Conservation (phyloP, 2,797 vertebrate species). For the Pantherophis alleghaniensis region DNA sequence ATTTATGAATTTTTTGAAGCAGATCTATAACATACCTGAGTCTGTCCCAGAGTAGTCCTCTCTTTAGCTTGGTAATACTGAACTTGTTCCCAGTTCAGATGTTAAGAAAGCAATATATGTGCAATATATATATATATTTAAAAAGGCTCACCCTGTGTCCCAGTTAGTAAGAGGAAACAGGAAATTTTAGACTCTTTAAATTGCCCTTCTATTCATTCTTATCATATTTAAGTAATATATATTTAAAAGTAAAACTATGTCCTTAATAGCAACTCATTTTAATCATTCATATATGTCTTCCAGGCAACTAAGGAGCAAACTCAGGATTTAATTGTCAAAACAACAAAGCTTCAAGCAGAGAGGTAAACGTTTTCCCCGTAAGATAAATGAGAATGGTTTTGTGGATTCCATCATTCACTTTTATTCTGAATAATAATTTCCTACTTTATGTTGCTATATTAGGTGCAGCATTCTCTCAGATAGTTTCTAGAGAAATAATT, state of each 20-base stretch:
- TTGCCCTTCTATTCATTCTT: background rate
- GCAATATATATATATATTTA: background rate
- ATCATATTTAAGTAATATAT: background rate
- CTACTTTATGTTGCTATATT: background rate
- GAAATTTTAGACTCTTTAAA: background rate
- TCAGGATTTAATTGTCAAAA: conserved; percentile 95
- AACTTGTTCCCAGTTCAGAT: background rate
- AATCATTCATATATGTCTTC: conserved; percentile 45
- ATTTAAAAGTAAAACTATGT: conserved; percentile 1
- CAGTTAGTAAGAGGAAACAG: background rate
- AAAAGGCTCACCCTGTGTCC: background rate
- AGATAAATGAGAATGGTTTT: conserved; percentile 1
- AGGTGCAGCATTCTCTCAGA: accelerated
- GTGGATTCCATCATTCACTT: background rate
- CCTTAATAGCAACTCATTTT: background rate
- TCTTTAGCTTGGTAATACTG: background rate
- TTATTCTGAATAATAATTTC: background rate
- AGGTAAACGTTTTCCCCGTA: conserved; percentile 75
- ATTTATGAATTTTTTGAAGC: background rate
- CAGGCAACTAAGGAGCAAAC: conserved; percentile 96
- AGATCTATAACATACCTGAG: background rate
- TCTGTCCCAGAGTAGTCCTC: background rate
- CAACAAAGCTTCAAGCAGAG: conserved; percentile 95
- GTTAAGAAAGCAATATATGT: background rate
- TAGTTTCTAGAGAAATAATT: background rate